phyloP scores from a whole-genome alignment of 64 coral and sea anemone genomes.

The Montipora foliosa region DNA sequence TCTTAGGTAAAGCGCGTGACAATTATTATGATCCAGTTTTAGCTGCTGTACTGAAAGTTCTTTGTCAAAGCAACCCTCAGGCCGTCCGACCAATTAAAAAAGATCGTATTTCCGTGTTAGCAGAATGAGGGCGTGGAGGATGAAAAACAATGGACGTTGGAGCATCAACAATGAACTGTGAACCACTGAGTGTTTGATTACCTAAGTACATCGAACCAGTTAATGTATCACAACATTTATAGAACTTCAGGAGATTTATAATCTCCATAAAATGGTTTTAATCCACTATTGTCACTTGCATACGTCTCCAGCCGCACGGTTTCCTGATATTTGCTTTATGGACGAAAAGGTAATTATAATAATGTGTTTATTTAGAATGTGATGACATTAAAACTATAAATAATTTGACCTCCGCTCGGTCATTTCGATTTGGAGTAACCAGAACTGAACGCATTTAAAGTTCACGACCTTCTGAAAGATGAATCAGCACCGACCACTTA shows the following conservation, averaged over 20 bases:
- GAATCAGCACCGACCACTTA: too few relatives aligned
- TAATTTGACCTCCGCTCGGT: not conserved
- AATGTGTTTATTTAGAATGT: not conserved
- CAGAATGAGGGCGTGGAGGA: not conserved
- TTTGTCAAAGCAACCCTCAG: not conserved
- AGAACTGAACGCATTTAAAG: not conserved
- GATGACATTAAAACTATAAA: not conserved
- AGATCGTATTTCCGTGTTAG: not conserved
- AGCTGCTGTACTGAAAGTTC: not conserved
- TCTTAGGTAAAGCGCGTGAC: conserved; percentile 1
- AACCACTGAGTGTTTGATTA: not conserved
- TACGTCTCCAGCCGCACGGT: not conserved
- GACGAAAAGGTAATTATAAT: not conserved
- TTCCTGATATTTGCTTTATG: not conserved
- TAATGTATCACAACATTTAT: too few relatives aligned
- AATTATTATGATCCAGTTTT: not conserved
- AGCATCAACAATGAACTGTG: not conserved
- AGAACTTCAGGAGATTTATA: not conserved
- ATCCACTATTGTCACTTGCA: not conserved
- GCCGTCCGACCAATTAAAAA: not conserved
- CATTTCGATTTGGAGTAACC: not conserved
- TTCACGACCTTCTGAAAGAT: not conserved
- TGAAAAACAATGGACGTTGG: not conserved
- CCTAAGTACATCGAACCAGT: not conserved
- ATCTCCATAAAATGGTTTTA: not conserved